These are phyloP conservation scores for Takifugu flavidus DNA, from an alignment of 2,113 vertebrate species.

Conservation along the genomic window DNA sequence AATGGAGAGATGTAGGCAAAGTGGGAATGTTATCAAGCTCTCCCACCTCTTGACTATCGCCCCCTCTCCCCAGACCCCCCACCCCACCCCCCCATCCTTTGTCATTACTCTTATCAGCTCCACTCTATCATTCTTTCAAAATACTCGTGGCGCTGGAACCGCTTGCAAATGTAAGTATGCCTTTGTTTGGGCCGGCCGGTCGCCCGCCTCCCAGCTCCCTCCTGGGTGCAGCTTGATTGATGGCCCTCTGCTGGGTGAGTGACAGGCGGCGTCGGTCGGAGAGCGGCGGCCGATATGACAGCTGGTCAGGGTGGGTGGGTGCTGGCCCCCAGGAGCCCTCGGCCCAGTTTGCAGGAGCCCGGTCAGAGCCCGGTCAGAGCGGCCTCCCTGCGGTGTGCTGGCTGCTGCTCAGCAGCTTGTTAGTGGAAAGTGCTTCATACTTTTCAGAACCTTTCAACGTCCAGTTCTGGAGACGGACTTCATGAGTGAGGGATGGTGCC, in stretches of 20 bases:
- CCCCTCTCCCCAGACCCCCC: constrained; percentile 42
- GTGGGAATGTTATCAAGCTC: constrained; percentile 74
- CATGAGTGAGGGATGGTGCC: no score
- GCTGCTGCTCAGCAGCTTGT: constrained; percentile 49
- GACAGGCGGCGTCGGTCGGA: constrained; percentile 72
- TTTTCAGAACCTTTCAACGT: no score
- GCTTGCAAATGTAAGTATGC: constrained; percentile 74
- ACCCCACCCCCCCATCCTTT: constrained; percentile 65
- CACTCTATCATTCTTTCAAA: constrained; percentile 77
- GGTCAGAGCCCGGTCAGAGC: constrained; percentile 15
- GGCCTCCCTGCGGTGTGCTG: constrained; percentile 22
- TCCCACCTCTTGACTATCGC: constrained; percentile 69
- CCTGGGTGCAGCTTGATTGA: constrained; percentile 74
- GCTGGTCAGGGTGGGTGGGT: constrained; percentile 45
- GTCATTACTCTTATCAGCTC: constrained; percentile 75
- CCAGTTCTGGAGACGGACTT: no score
- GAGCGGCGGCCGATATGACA: constrained; percentile 61
- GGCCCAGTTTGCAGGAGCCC: neutral
- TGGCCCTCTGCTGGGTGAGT: constrained; percentile 75
- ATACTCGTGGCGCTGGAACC: constrained; percentile 64
- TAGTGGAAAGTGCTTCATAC: constrained; percentile 1
- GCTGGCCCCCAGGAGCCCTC: neutral
- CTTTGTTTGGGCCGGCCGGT: constrained; percentile 68
- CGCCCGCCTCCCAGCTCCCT: constrained; percentile 64
- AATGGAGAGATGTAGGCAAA: constrained; percentile 73